Evolutionary conservation across 2,888 invertebrate species (phyloP), one percentile per base, ranked within the genome.

Genomic region (Ctenicera cuprea): DNA sequence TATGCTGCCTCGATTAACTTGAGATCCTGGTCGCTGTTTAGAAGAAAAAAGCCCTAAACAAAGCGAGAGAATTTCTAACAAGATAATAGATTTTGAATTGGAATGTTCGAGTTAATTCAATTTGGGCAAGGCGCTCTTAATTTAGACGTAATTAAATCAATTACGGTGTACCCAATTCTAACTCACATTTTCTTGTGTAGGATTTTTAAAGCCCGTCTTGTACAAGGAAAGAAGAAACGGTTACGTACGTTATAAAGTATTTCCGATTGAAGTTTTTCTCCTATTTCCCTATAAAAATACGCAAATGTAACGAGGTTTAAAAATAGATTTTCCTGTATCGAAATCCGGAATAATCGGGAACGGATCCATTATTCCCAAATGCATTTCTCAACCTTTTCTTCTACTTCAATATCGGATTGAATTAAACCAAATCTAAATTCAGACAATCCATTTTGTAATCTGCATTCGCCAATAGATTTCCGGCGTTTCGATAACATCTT

Each of bases 401-500:
- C 76, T 83, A 80, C 80, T 80, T 80, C 79, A 76, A 78, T 80
- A 79, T 81, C 79, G 82, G 82, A 85, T 82, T 82, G 85, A 84
- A 86, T 86, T 86, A 86, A 68, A 68, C 71, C 72, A 86, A 86
- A 86, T 86, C 86, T 83, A 86, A 86, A 86, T 86, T 83, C 86
- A 86, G 86, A 86, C 85, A 81, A 82, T 82, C 81, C 81, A 83
- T 87, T 87, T 84, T 84, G 86, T 85, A 86, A 86, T 85, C 86
- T 84, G 82, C 82, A 80, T 84, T 82, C 83, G 84, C 86, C 86
- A 86, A 86, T 87, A 86, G 86, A 86, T 86, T 87, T 86, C 86
- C 86, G 83, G 82, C 79, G 79, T 79, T 77, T 64, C 77, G 85
- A 85, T 86, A 85, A 69, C 72, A 84, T 84, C 85, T 82, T 78